Base-by-base conservation (phyloP, 2,888 invertebrate genomes). In the Parochlus steinenii region DNA sequence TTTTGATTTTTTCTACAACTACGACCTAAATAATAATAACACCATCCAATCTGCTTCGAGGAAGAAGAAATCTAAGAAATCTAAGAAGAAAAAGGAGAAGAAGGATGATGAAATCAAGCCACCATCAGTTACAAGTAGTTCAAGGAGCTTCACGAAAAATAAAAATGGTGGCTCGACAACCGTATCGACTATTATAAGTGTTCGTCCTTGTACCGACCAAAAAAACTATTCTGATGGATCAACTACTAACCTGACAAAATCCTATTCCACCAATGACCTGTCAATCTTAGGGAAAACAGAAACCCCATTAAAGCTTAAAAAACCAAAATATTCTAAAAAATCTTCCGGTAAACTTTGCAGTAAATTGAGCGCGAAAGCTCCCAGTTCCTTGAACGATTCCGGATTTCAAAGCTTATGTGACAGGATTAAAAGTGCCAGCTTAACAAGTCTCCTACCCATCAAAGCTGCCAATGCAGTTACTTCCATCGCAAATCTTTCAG, bases 401-500 rank as follows among this genome's bases (percentile, higher is more conserved):
- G 30, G 36, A 6, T 30, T 36, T 18, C 26, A 36, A 30, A 36
- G 30, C 11, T 19, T 36, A 5, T 36, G 36, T 28, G 24, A 14
- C 19, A 15, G 29, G 2, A 30, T 36, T 17, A 36, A 36, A 24
- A 36, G 36, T 10, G 29, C 36, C 7, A 36, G 36, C 25, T 27
- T 36, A 11, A 28, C 36, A 17, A 36, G 30, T 36, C 18, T 36
- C n/a, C 23, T 36, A 17, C 36, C 36, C 11, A 36, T 36, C 3
- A 23, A 29, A 11, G 20, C 12, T 7, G 30, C 16, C 8, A 15
- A 19, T 6, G 30, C 29, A 7, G 29, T 36, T 2, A 36, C 24
- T 8, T 18, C 18, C 5, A 28, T 36, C 19, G 24, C 30, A 3
- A 28, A 36, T 7, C 12, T 58, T 27, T 51, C 58, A 1, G 45